These are phyloP conservation scores for Heliconius hermathena DNA, from an alignment of 1,140 invertebrate genomes.

Conservation along the genomic window DNA sequence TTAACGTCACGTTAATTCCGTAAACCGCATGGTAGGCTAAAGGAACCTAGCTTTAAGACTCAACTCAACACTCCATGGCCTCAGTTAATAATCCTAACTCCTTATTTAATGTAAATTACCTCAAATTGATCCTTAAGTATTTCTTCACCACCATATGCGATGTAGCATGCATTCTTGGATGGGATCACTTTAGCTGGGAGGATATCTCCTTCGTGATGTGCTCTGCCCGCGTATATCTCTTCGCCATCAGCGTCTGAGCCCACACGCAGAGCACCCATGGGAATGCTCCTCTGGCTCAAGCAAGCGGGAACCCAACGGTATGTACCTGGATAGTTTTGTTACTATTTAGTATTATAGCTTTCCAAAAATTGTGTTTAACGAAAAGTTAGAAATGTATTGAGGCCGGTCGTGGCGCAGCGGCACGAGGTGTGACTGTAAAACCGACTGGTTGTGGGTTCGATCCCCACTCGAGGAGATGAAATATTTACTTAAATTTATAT, in stretches of 20 bases:
- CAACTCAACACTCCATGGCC: neutral
- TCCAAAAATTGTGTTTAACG: neutral
- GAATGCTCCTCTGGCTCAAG: slow-evolving; percentile 71
- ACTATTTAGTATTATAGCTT: neutral
- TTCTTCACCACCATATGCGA: slow-evolving; percentile 85
- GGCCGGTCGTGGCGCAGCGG: too few species aligned
- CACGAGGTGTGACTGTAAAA: too few species aligned
- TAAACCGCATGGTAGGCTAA: neutral
- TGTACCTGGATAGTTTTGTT: slow-evolving; percentile 58
- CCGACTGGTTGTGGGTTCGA: too few species aligned
- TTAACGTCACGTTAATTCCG: neutral
- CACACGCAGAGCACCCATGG: slow-evolving; percentile 84
- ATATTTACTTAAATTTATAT: too few species aligned
- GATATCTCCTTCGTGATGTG: slow-evolving; percentile 87
- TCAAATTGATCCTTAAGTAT: slow-evolving; percentile 84
- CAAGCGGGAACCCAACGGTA: slow-evolving; percentile 78
- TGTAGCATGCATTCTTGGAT: slow-evolving; percentile 84
- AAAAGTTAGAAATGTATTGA: neutral
- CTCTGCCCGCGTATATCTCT: slow-evolving; percentile 88
- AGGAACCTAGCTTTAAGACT: neutral
- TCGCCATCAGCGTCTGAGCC: slow-evolving; percentile 88
- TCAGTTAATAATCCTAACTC: neutral
- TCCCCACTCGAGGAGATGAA: too few species aligned
- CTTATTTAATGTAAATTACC: slow-evolving; percentile 67
- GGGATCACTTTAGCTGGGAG: slow-evolving; percentile 90